Conservation (phyloP, 2,888 invertebrate genomes). For the Arrhopalites spinosus region DNA sequence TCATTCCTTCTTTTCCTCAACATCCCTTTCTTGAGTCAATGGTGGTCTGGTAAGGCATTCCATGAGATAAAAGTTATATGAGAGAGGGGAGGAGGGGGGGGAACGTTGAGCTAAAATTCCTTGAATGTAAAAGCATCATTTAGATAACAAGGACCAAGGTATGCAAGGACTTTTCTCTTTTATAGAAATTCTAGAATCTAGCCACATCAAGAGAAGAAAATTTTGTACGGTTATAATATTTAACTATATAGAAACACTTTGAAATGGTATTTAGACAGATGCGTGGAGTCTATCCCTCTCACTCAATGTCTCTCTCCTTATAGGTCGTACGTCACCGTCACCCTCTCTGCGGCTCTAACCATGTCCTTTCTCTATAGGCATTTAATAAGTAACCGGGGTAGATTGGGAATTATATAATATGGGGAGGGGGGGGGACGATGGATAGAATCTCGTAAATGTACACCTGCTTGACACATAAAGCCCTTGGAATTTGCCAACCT, state of each 20-base stretch:
- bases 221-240: neutral
- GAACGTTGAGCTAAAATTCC: conserved; percentile 29
- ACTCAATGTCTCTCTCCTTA: neutral
- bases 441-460: neutral
- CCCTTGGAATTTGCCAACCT: neutral
- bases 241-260: too few relatives aligned
- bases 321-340: neutral
- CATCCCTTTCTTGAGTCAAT: neutral
- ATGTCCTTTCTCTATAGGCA: neutral
- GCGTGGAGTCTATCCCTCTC: too few relatives aligned
- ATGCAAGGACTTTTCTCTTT: neutral
- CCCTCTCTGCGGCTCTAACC: neutral
- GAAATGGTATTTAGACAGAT: too few relatives aligned
- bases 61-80: conserved; percentile 21
- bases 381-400: neutral
- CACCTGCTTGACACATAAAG: conserved; percentile 8
- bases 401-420: neutral
- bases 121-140: conserved; percentile 31
- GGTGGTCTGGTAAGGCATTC: neutral
- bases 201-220: conserved; percentile 7
- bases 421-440: neutral
- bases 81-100: neutral
- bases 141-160: conserved; percentile 25
- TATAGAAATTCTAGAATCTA: neutral
- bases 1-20: neutral